Evolutionary conservation across 2,113 vertebrate genomes (phyloP), one percentile per base, ranked within the genome.

Genomic region (Mesoclemmys tuberculata): DNA sequence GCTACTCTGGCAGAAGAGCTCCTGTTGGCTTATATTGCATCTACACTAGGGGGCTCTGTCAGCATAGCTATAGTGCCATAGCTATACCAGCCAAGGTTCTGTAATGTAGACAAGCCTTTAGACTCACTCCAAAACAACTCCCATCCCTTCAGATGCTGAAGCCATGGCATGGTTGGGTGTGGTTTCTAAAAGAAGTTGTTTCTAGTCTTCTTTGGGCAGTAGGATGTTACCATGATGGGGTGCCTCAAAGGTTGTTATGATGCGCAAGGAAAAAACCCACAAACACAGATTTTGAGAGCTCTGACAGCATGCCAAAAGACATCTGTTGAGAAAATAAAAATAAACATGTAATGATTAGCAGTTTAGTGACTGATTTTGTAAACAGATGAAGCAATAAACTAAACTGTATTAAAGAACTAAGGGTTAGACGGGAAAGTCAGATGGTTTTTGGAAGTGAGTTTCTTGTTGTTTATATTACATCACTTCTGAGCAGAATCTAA

Each of bases 331-430:
- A 38, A 56, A 49, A 29, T 27, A 10, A 38, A 92, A 86, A 82
- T 68, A 41, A 0, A 84, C 89, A 92, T 75, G 49, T 83, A 90
- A 74, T 74, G 38, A 54, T 84, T 92, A 83, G 11, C 8, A 10
- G 5, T 85, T 38, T 85, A 75, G 26, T 85, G 48, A 44, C 64
- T 52, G n/a, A 61, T 86, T 87, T 29, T 80, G 0, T 93, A 91
- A 96, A 58, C 18, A 80, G 77, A 74, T 90, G 81, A 84, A 92
- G 31, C 80, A 85, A 80, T 84, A 92, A 89, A 78, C 93, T 84
- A 35, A 78, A 41, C 58, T 88, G 51, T 54, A 41, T 31, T 90
- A 46, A 87, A 91, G 79, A 71, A 48, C 48, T 80, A 84, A 29
- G 55, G 8, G 71, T 80, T 58, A 51, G 90, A 85, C 88, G 8